Percentiles rank a stretch among this genome's conserved stretches.
These are phyloP conservation scores for Tokudaia tokunoshimensis DNA, from an alignment of 2,797 vertebrate species.

Conservation along the genomic window DNA sequence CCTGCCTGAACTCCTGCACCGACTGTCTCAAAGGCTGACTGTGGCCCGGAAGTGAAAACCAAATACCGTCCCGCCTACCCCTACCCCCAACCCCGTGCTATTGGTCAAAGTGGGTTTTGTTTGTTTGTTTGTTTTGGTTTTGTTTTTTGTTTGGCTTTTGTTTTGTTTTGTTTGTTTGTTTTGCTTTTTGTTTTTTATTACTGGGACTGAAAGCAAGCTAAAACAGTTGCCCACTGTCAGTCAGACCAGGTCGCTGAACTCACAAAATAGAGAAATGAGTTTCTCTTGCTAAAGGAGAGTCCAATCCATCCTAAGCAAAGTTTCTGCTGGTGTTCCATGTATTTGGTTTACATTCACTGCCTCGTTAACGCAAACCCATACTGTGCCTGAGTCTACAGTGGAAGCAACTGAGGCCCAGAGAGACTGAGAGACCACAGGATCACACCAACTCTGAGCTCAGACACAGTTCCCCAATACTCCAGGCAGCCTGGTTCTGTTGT, in stretches of 20 bases:
- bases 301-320: not conserved
- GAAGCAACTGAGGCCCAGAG: not conserved
- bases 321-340: not conserved
- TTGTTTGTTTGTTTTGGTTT: no score
- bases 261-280: not conserved
- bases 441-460: not conserved
- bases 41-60: not conserved
- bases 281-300: slow-evolving; percentile 37
- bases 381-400: not conserved
- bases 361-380: not conserved
- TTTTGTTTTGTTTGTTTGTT: no score
- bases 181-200: not conserved
- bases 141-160: no score
- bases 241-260: not conserved
- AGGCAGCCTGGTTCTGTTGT: not conserved
- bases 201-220: not conserved
- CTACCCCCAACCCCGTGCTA: not conserved
- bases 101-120: not conserved
- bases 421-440: not conserved
- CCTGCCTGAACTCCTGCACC: not conserved
- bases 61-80: not conserved
- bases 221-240: not conserved
- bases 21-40: not conserved
- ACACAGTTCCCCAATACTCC: not conserved
- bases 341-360: not conserved